Evolutionary conservation across 1,140 invertebrate species (phyloP), one percentile per base, ranked within the genome.

Genomic region (Whitmania pigra): DNA sequence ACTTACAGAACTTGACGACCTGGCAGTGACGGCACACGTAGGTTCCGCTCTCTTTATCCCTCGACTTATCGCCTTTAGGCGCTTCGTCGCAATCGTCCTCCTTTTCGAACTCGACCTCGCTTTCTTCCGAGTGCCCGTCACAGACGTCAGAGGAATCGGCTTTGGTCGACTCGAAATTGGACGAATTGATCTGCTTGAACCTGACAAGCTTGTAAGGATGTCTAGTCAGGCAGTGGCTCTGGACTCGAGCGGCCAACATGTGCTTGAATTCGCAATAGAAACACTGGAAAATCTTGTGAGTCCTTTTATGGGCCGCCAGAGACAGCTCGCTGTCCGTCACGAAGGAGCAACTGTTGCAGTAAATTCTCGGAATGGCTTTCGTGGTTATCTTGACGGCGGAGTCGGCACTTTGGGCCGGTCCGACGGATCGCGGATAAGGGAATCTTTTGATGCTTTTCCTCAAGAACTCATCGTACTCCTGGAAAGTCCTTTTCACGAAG

Each of bases 191-290:
- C 43, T 53, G 69, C 29, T 53, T 70, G 69, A 49, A 70, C n/a
- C 49, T 49, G 29, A 70, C 69, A 17, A 70, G 69, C 15, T 54
- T 70, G 53, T 49, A 49, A 20, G 69, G 69, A 53, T 70, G 69
- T 70, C 53, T 70, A 6, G 40, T 31, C 6, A 54, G 53, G 49
- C 69, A 70, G 29, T 70, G 69, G n/a, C 31, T 70, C 53, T 53
- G 69, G n/a, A 70, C 69, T 27, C 49, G 43, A 31, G 69, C 69
- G 2, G 69, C 69, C 31, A 70, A 29, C 69, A 53, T 70, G 69
- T 70, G 69, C 49, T 53, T 40, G n/a, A 53, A 70, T 22, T 70
- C 69, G n/a, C 69, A 70, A n/a, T 70, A 49, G 69, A 49, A 70
- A n/a, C 69, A 70, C 43, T 70, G 69, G 43, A 70, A 70, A 13